Conservation (phyloP, 1,140 invertebrate genomes). For the Drosophila nikananu region DNA sequence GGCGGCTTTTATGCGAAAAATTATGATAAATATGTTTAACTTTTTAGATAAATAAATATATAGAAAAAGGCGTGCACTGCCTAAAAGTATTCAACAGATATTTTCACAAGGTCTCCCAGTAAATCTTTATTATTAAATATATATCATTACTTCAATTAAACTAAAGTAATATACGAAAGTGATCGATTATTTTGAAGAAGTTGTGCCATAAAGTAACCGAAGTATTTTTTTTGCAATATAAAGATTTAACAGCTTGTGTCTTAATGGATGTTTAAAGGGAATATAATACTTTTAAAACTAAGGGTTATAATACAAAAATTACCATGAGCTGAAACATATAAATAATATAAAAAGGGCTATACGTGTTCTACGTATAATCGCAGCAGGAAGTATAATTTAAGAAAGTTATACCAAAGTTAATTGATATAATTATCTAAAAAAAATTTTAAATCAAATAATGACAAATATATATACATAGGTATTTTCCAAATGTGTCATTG, state of each 20-base stretch:
- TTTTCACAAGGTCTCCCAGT: not conserved
- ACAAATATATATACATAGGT: too few relatives aligned
- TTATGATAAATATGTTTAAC: not conserved
- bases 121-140: not conserved
- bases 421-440: too few relatives aligned
- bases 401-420: too few relatives aligned
- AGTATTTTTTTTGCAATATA: not conserved
- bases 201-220: not conserved
- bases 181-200: not conserved
- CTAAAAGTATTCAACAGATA: not conserved
- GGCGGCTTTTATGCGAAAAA: too few relatives aligned
- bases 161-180: not conserved
- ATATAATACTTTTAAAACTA: not conserved
- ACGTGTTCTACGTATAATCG: not conserved
- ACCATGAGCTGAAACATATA: too few relatives aligned
- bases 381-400: not conserved
- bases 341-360: not conserved
- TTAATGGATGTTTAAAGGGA: slow-evolving; percentile 1
- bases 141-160: not conserved
- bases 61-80: not conserved
- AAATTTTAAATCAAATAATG: too few relatives aligned
- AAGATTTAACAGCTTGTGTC: not conserved
- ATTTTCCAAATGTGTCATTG: too few relatives aligned
- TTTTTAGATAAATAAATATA: not conserved
- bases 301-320: too few relatives aligned